Conservation (phyloP, 2,888 invertebrate genomes). For the Helleia helle region DNA sequence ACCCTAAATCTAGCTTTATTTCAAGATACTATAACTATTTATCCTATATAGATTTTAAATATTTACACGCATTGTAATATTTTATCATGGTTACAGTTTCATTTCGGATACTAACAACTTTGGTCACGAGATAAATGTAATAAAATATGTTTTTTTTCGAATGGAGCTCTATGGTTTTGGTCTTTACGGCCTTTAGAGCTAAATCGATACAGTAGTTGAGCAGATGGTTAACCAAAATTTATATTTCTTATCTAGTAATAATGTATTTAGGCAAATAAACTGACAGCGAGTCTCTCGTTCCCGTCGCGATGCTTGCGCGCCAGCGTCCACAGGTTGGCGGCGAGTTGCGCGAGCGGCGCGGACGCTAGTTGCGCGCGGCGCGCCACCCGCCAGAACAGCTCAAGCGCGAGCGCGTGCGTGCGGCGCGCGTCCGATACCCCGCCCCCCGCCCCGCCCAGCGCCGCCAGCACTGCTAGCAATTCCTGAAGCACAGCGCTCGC, state of each 20-base stretch:
- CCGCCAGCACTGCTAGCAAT: constrained; percentile 79
- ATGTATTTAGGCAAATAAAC: constrained; percentile 17
- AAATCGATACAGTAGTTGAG: too few relatives aligned
- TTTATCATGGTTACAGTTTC: too few relatives aligned
- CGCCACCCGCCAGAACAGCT: constrained; percentile 80
- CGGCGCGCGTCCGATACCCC: constrained; percentile 75
- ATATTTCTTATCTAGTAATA: not conserved
- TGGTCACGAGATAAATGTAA: too few relatives aligned
- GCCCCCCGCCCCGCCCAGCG: constrained; percentile 80
- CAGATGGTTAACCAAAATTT: too few relatives aligned
- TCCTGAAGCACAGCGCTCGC: constrained; percentile 85
- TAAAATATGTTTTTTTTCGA: too few relatives aligned
- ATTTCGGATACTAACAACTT: too few relatives aligned
- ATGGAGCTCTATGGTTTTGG: too few relatives aligned
- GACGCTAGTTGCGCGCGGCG: constrained; percentile 76
- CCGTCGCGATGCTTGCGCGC: constrained; percentile 75
- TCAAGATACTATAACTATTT: too few relatives aligned
- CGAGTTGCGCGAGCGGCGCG: constrained; percentile 77
- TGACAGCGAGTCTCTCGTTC: constrained; percentile 45
- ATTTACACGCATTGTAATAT: too few relatives aligned
- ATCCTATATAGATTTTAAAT: too few relatives aligned
- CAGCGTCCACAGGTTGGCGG: constrained; percentile 87
- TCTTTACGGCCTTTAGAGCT: too few relatives aligned
- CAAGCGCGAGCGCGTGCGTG: constrained; percentile 83
- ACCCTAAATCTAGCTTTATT: too few relatives aligned